Conservation (phyloP, 2,113 vertebrate species). For the Lophius piscatorius region DNA sequence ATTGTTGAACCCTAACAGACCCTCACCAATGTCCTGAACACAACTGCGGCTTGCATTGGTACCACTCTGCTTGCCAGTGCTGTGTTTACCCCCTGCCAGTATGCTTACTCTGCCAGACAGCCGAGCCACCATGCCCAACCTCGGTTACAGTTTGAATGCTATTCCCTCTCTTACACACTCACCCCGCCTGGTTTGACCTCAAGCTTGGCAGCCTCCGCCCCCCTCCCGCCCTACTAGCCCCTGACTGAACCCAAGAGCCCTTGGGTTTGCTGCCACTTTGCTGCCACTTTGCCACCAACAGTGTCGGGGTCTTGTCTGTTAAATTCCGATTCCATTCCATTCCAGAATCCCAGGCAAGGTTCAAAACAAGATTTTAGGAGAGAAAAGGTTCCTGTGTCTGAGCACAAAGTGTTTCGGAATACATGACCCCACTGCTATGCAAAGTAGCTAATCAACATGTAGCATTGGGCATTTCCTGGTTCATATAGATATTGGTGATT, state of each 20-base stretch:
- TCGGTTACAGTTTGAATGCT: conserved; percentile 16
- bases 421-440: conserved; percentile 37
- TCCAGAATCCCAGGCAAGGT: conserved; percentile 34
- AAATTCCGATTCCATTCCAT: conserved; percentile 64
- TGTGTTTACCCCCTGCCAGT: conserved; percentile 50
- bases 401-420: conserved; percentile 55
- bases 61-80: conserved; percentile 34
- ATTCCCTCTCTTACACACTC: conserved; percentile 50
- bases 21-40: conserved; percentile 38
- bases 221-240: conserved; percentile 51
- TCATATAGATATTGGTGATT: conserved; percentile 3
- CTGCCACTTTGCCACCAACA: conserved; percentile 62
- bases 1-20: conserved; percentile 66
- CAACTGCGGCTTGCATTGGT: conserved; percentile 70
- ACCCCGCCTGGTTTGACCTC: conserved; percentile 45
- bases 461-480: conserved; percentile 3
- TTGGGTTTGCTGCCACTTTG: conserved; percentile 58
- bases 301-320: conserved; percentile 59
- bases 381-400: too few species aligned
- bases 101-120: conserved; percentile 37
- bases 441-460: conserved; percentile 18
- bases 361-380: conserved; percentile 15
- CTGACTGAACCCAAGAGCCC: conserved; percentile 63
- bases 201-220: conserved; percentile 19
- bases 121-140: conserved; percentile 33